phyloP scores from a whole-genome alignment of 2,113 vertebrate species.

The Lichenostomus cassidix region DNA sequence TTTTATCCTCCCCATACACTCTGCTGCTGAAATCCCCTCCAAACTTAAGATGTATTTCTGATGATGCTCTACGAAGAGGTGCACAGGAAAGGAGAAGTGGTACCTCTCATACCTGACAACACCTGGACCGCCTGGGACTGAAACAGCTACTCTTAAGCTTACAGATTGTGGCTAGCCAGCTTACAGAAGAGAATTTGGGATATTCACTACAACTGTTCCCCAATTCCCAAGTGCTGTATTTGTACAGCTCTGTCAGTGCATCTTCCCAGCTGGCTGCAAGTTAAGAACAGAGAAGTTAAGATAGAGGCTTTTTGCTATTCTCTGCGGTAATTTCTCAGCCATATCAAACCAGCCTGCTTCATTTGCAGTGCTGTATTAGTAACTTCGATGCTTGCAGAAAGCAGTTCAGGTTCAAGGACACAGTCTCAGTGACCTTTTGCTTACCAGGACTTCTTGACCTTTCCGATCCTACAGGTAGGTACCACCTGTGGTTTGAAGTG shows the following conservation, averaged over 20 bases:
- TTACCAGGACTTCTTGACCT: neutral
- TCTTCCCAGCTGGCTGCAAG: neutral
- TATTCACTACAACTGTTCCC: neutral
- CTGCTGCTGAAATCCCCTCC: neutral
- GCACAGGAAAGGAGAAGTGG: neutral
- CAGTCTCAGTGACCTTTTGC: neutral
- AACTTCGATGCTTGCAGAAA: neutral
- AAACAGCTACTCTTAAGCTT: neutral
- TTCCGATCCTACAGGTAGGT: neutral
- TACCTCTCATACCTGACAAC: neutral
- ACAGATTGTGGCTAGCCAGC: fast-evolving
- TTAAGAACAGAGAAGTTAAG: neutral
- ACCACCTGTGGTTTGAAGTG: neutral
- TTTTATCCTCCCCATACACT: neutral
- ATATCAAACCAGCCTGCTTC: neutral
- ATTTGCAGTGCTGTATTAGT: neutral
- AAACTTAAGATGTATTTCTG: neutral
- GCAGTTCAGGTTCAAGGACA: neutral
- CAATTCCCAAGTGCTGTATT: neutral
- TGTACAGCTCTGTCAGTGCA: neutral
- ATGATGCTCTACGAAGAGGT: neutral
- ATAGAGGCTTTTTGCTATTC: neutral
- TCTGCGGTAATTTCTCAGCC: neutral
- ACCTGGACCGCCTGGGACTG: fast-evolving
- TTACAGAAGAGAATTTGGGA: neutral